phyloP scores from a whole-genome alignment of 1,140 invertebrate species.

The Lordiphosa stackelbergi region DNA sequence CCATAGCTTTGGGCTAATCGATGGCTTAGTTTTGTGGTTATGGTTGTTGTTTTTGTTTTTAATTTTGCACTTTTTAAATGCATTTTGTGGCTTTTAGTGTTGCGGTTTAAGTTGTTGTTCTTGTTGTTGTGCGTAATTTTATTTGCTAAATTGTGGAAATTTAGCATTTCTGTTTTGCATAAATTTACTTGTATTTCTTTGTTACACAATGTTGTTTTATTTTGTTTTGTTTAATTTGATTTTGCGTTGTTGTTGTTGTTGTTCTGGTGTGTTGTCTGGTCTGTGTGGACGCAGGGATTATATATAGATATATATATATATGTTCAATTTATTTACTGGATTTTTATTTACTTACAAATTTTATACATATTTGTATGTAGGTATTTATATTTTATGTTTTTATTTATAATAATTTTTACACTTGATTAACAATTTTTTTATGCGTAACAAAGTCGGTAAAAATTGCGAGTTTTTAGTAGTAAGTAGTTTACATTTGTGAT shows the following conservation, averaged over 20 bases:
- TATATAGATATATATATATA: constrained; percentile 5
- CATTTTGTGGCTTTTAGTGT: constrained; percentile 38
- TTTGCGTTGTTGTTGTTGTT: constrained; percentile 20
- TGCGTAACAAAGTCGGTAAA: constrained; percentile 41
- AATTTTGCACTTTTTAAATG: constrained; percentile 39
- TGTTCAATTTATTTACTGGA: constrained; percentile 48
- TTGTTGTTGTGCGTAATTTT: constrained; percentile 49
- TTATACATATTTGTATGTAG: constrained; percentile 42
- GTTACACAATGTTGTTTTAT: constrained; percentile 20
- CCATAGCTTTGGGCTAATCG: constrained; percentile 39
- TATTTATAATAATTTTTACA: constrained; percentile 12
- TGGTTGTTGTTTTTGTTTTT: constrained; percentile 25
- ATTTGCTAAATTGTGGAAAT: constrained; percentile 51
- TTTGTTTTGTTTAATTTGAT: constrained; percentile 26
- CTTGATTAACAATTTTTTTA: constrained; percentile 39
- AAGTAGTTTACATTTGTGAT: constrained; percentile 23
- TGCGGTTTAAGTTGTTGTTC: constrained; percentile 20
- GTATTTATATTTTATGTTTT: constrained; percentile 26
- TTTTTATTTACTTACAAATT: constrained; percentile 47
- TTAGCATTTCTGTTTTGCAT: constrained; percentile 69
- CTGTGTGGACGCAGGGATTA: constrained; percentile 25
- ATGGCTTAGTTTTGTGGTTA: constrained; percentile 39
- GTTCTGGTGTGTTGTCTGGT: constrained; percentile 16
- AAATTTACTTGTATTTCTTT: constrained; percentile 54
- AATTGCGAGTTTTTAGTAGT: constrained; percentile 18